These are phyloP conservation scores for Trachemys scripta DNA, from an alignment of 2,113 vertebrate genomes.

Conservation along the genomic window DNA sequence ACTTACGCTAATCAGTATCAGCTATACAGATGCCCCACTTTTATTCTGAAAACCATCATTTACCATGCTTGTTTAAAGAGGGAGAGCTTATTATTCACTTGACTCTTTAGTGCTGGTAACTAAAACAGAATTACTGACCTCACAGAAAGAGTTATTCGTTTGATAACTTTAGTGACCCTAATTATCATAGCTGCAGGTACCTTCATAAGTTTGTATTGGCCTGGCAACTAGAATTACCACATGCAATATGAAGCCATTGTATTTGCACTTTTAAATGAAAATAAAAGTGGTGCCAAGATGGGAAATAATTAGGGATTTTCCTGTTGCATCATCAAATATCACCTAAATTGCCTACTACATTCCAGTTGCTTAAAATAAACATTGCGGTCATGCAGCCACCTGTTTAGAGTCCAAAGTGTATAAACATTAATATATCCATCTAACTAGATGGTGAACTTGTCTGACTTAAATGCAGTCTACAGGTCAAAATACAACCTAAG, in stretches of 20 bases:
- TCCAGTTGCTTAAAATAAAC: not conserved
- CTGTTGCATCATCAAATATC: not conserved
- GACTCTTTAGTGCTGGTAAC: accelerated
- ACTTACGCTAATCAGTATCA: not conserved
- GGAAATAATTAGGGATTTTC: not conserved
- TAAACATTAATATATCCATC: not conserved
- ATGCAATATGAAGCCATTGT: not conserved
- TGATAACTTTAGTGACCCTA: not conserved
- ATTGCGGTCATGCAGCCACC: not conserved
- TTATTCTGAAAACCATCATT: not conserved
- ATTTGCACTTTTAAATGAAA: not conserved
- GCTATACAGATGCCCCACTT: not conserved
- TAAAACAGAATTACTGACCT: not conserved
- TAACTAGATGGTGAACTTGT: not conserved
- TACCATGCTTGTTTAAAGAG: not conserved
- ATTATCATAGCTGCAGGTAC: not conserved
- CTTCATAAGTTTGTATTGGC: not conserved
- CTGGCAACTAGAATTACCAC: not conserved
- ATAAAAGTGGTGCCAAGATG: not conserved
- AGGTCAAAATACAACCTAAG: not conserved
- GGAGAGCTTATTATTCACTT: not conserved
- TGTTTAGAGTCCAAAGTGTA: not conserved
- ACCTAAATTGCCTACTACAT: not conserved
- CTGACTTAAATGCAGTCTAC: not conserved
- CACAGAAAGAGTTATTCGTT: not conserved